Percentiles rank a stretch among this genome's conserved stretches.
phyloP scores from a whole-genome alignment of 2,888 invertebrate genomes.

The Agrotis clavis region DNA sequence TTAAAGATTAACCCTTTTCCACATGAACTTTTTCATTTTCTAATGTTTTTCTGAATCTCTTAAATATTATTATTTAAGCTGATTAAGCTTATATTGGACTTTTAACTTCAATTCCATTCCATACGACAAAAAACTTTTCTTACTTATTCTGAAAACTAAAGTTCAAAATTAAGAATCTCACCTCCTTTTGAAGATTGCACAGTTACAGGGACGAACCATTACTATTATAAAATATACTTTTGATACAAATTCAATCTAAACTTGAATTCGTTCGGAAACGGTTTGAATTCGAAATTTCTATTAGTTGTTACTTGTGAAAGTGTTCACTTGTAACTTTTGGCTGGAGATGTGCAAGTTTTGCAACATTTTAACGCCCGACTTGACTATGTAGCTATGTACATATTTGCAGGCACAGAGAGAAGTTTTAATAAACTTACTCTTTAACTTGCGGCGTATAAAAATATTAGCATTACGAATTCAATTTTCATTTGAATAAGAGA shows the following conservation, averaged over 20 bases:
- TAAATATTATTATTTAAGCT: conserved; percentile 45
- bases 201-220: conserved; percentile 33
- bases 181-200: conserved; percentile 28
- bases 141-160: conserved; percentile 16
- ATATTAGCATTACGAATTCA: conserved; percentile 63
- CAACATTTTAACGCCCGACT: conserved; percentile 50
- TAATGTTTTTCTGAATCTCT: conserved; percentile 37
- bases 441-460: conserved; percentile 58
- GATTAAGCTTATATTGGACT: conserved; percentile 33
- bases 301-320: conserved; percentile 50
- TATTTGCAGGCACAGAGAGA: conserved; percentile 46
- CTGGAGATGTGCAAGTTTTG: conserved; percentile 31
- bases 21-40: conserved; percentile 17
- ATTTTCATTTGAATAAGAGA: conserved; percentile 58
- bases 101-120: conserved; percentile 43
- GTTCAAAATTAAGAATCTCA: conserved; percentile 40
- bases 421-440: conserved; percentile 64
- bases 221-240: conserved; percentile 50
- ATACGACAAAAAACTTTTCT: conserved; percentile 30
- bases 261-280: conserved; percentile 57
- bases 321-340: conserved; percentile 46
- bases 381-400: conserved; percentile 27
- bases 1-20: not conserved
- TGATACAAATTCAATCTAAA: conserved; percentile 61
- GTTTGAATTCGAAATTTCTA: conserved; percentile 42